Evolutionary conservation across 2,888 invertebrate species (phyloP), one percentile per base, ranked within the genome.

Genomic region (Plutella xylostella): DNA sequence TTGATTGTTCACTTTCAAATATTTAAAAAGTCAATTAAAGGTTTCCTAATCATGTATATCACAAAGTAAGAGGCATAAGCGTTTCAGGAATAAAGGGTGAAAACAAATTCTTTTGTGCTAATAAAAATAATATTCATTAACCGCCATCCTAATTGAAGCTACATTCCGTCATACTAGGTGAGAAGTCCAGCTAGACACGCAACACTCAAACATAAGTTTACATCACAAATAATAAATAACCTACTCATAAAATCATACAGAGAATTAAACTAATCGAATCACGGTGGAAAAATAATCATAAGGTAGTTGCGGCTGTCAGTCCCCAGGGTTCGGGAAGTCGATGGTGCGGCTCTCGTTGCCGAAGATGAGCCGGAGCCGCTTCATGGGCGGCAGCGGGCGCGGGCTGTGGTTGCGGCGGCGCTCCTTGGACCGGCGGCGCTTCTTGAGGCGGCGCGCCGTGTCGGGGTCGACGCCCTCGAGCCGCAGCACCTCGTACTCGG

Each of bases 301-400:
- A 70, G 65, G 53, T 66, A 63, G 57, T 70, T 68, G 73, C 61
- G 71, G 68, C 73, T 72, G 83, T 85, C 85, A 83, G 79, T 83
- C 83, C 72, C 85, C 86, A 64, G 88, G 89, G 80, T 91, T 87
- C 74, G 94, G 93, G 84, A 95, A 88, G 85, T 94, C 92, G 67
- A 94, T 94, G 66, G 93, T 94, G 66, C 90, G 92, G 65, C 92
- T 92, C 73, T 95, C 95, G 71, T 94, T 93, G 57, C 95, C 94
- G 63, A 95, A 92, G 62, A 93, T 94, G 63, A 96, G 85, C 64
- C 93, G 88, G 68, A 96, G 85, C 63, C 95, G 88, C 78, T 95
- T 96, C 88, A 92, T 91, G 42, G 91, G 89, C 52, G 90, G 91
- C 61, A 89, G 86, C 54, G 87, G 86, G 68, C 78, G 78, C 65